phyloP scores from a whole-genome alignment of 1,140 invertebrate genomes.

The Physella acuta region DNA sequence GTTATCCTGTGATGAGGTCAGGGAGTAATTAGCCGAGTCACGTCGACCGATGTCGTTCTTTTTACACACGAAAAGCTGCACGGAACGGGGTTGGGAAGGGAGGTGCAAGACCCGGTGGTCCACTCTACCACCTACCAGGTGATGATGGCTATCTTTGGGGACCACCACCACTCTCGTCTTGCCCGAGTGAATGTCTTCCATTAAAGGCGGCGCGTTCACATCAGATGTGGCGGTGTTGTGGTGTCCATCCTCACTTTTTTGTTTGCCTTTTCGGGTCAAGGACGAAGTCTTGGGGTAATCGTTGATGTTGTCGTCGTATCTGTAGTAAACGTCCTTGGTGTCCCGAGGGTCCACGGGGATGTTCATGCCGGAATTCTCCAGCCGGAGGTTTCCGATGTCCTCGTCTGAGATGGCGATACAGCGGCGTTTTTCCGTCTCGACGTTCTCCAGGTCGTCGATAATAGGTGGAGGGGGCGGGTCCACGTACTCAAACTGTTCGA shows the following conservation, averaged over 20 bases:
- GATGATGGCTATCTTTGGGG: not conserved
- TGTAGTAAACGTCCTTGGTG: slow-evolving; percentile 11
- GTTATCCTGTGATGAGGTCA: slow-evolving; percentile 35
- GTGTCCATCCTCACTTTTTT: slow-evolving; percentile 6
- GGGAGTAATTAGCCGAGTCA: slow-evolving; percentile 49
- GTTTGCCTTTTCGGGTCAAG: not conserved
- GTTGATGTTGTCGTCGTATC: slow-evolving; percentile 22
- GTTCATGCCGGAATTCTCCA: not conserved
- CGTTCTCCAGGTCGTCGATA: not conserved
- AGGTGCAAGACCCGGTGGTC: not conserved
- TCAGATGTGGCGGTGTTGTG: slow-evolving; percentile 13
- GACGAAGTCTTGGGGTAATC: not conserved
- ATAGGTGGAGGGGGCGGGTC: slow-evolving; percentile 14
- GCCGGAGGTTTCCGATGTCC: not conserved
- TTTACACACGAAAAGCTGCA: slow-evolving; percentile 30
- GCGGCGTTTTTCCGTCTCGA: slow-evolving; percentile 18
- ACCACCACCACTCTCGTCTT: not conserved
- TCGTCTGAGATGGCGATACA: not conserved
- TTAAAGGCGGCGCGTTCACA: slow-evolving; percentile 13
- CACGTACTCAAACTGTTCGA: slow-evolving; percentile 22
- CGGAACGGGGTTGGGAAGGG: slow-evolving; percentile 22
- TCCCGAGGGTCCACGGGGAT: slow-evolving; percentile 11
- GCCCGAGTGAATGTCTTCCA: slow-evolving; percentile 20
- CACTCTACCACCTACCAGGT: slow-evolving; percentile 8
- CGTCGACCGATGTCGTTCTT: slow-evolving; percentile 38